These are phyloP conservation scores for Prosopocoilus inquinatus DNA, from an alignment of 2,888 invertebrate species.

Conservation along the genomic window DNA sequence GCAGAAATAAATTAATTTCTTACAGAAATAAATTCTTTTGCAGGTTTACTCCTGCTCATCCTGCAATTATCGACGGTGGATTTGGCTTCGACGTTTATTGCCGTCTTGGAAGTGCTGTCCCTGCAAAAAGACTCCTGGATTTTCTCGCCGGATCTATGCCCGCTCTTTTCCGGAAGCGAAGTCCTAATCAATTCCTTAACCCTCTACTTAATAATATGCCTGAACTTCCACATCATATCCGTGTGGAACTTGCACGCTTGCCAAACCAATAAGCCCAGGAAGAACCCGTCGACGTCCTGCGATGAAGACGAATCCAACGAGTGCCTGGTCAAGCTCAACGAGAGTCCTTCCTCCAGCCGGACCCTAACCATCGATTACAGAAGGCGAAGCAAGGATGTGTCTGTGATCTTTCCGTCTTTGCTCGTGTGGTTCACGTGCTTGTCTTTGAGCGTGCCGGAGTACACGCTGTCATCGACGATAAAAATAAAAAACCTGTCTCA, in stretches of 20 bases:
- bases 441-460: slow-evolving; percentile 61
- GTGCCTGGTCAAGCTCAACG: slow-evolving; percentile 39
- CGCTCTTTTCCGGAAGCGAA: slow-evolving; percentile 56
- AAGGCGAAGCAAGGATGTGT: slow-evolving; percentile 49
- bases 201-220: slow-evolving; percentile 56
- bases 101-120: slow-evolving; percentile 56
- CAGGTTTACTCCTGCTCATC: slow-evolving; percentile 40
- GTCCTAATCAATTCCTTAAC: slow-evolving; percentile 58
- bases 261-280: slow-evolving; percentile 41
- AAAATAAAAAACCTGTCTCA: slow-evolving; percentile 39
- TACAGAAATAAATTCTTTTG: not conserved
- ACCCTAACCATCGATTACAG: slow-evolving; percentile 58
- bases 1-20: not conserved
- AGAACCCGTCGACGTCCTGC: slow-evolving; percentile 39
- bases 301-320: slow-evolving; percentile 39
- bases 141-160: slow-evolving; percentile 54
- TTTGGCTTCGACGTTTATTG: slow-evolving; percentile 50
- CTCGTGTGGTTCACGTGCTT: slow-evolving; percentile 60
- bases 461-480: slow-evolving; percentile 55
- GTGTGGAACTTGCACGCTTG: slow-evolving; percentile 55
- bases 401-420: slow-evolving; percentile 55
- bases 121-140: slow-evolving; percentile 55
- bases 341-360: slow-evolving; percentile 52
- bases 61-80: slow-evolving; percentile 58
- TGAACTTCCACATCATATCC: slow-evolving; percentile 60